A percentile compares a stretch with the other conserved stretches of the same genome.
These are phyloP conservation scores for Tineola bisselliella DNA, from an alignment of 2,888 invertebrate species.

Conservation along the genomic window DNA sequence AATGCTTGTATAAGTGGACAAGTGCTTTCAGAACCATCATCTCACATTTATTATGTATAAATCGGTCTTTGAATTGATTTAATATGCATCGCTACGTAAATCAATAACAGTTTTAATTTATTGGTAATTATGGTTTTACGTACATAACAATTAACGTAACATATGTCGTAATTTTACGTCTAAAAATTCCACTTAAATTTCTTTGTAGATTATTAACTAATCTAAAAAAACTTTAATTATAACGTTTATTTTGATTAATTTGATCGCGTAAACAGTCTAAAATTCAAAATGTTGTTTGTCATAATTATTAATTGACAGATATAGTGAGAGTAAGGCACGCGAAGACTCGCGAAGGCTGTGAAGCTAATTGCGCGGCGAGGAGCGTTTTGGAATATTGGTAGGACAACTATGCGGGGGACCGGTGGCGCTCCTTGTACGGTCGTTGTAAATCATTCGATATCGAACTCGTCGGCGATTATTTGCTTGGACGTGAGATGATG, in stretches of 20 bases:
- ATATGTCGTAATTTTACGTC: background rate
- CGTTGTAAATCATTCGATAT: conserved; percentile 57
- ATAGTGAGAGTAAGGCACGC: conserved; percentile 28
- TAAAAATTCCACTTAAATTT: background rate
- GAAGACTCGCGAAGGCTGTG: conserved; percentile 60
- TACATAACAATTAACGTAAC: background rate
- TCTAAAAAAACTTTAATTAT: too few relatives aligned
- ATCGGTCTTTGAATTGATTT: conserved; percentile 43
- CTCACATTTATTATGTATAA: conserved; percentile 42
- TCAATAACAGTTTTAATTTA: conserved; percentile 11
- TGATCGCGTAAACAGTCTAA: too few relatives aligned
- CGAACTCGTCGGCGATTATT: conserved; percentile 26
- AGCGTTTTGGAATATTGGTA: conserved; percentile 68
- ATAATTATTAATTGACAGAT: too few relatives aligned
- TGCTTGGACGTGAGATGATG: conserved; percentile 61
- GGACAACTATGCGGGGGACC: conserved; percentile 21
- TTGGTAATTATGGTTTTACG: background rate
- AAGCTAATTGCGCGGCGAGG: conserved; percentile 62
- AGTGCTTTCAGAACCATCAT: conserved; percentile 43
- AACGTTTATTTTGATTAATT: too few relatives aligned
- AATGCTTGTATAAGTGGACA: conserved; percentile 42
- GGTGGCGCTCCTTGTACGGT: conserved; percentile 49
- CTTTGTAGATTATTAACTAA: too few relatives aligned
- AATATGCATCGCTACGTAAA: conserved; percentile 37
- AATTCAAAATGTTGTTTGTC: too few relatives aligned